Conservation (phyloP, 2,113 vertebrate genomes). For the Eclectus roratus region DNA sequence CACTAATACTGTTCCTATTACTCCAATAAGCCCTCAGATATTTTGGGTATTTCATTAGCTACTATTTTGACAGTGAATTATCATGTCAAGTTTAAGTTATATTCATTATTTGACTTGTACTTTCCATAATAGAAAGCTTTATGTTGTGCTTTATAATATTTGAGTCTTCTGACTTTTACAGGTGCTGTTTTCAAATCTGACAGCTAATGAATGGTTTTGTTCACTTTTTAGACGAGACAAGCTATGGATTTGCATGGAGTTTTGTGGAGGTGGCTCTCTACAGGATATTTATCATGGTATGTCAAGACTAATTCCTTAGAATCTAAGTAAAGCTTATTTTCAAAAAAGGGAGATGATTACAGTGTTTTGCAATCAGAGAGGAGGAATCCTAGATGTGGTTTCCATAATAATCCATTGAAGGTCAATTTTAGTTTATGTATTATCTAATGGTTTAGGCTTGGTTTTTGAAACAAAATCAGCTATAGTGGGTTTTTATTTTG, state of each 20-base stretch:
- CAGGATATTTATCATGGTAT: slow-evolving; percentile 94
- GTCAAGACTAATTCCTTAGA: slow-evolving; percentile 28
- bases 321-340: slow-evolving; percentile 19
- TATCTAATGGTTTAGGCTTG: background rate
- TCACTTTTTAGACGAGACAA: slow-evolving; percentile 89
- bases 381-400: background rate
- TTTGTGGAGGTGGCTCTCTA: slow-evolving; percentile 91
- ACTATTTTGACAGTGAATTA: background rate
- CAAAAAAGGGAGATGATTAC: background rate
- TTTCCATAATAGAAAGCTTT: background rate
- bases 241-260: slow-evolving; percentile 99
- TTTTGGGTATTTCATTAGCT: background rate
- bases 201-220: slow-evolving; percentile 42
- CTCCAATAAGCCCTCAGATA: background rate
- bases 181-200: background rate
- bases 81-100: background rate
- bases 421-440: background rate
- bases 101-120: background rate
- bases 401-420: background rate
- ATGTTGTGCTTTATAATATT: background rate
- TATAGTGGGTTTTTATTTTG: background rate
- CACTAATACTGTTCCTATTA: background rate
- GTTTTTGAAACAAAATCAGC: background rate
- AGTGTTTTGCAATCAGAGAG: background rate
- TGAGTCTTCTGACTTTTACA: background rate